Evolutionary conservation across 2,888 invertebrate genomes (phyloP), one percentile per base, ranked within the genome.

Genomic region (Amiota mariae): DNA sequence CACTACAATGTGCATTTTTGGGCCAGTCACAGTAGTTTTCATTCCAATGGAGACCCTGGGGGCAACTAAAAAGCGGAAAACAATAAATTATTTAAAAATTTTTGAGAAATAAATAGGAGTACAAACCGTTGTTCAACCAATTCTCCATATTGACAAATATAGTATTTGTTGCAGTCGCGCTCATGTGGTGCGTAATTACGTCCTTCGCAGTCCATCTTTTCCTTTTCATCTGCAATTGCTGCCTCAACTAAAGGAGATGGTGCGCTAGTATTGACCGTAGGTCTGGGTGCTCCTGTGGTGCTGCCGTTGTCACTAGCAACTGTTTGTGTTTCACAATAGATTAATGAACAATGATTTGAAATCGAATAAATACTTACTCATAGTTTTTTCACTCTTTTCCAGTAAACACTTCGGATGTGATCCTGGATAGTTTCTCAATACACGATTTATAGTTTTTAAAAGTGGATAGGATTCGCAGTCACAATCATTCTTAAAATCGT

Each of bases 401-500:
- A 94, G 86, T 24, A 89, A 84, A 81, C 94, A 95, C 57, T 91
- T 89, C 0, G 94, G 94, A 72, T 94, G 94, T 0, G 92, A 91
- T 68, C 92, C 91, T 0, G 92, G 91, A 83, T 93, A 93, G 73
- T 93, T 93, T 75, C 96, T 91, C 6, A 97, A 90, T 0, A 96
- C 95, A 79, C 95, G 91, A 87, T 97, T 96, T 82, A 97, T 95
- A 0, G 95, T 95, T 75, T 93, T 92, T 1, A 97, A 89, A 49
- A 97, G 90, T 0, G 97, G 97, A 85, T 94, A 95, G 24, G 93
- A 92, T 79, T 96, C 97, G 85, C 97, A 97, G 10, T 93, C 93
- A 82, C 97, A 97, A 73, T 92, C 90, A 79, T 96, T 95, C 77
- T 93, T 93, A 86, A 97, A 97, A 88, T 97, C 97, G 84, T 97